Evolutionary conservation across 1,140 invertebrate species (phyloP), one percentile per base, ranked within the genome.

Genomic region (Mesaphorura yosii): DNA sequence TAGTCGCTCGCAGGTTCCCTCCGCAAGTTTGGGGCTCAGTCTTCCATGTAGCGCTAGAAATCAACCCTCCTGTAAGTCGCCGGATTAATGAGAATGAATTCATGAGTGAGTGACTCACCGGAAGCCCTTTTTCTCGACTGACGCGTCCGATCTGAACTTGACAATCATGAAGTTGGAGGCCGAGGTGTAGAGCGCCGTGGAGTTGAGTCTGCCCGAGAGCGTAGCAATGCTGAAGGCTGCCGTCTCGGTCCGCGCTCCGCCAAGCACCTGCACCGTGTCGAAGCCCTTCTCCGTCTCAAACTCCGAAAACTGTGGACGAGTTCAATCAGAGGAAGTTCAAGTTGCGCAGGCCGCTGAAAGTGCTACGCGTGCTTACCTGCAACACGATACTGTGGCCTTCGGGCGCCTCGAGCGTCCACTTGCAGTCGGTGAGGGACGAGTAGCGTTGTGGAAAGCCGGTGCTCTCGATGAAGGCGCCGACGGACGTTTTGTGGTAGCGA

Each of bases 151-250:
- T 59, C 86, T 86, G 72, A 97, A 97, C 70, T 93, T 94, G 55
- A 98, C 81, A 52, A 95, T 92, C 88, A 98, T 95, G 62, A 96
- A 93, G 69, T 97, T 97, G 15, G 89, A 92, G 17, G 89, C 91
- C 1, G 91, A 93, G 3, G 90, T 86, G 69, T 86, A 93, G 3
- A 86, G 78, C 66, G 84, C 83, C 53, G 78, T 84, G 38, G 83
- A 80, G 66, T 89, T 83, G 68, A 85, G 79, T 70, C 86, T 82
- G 51, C 92, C 92, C 10, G 91, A 95, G 6, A 97, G 69, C 1
- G 88, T 93, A 0, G 86, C 88, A 55, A 96, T 71, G 58, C 86
- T 89, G 2, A 90, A 84, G 15, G 89, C 85, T 61, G 91, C 88
- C 53, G 94, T 87, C 73, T 96, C 92, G 3, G 92, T 93, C 63